A percentile compares a stretch with the other conserved stretches of the same genome.
Conservation (phyloP, 2,888 invertebrate species). For the Diplolepis rosae region DNA sequence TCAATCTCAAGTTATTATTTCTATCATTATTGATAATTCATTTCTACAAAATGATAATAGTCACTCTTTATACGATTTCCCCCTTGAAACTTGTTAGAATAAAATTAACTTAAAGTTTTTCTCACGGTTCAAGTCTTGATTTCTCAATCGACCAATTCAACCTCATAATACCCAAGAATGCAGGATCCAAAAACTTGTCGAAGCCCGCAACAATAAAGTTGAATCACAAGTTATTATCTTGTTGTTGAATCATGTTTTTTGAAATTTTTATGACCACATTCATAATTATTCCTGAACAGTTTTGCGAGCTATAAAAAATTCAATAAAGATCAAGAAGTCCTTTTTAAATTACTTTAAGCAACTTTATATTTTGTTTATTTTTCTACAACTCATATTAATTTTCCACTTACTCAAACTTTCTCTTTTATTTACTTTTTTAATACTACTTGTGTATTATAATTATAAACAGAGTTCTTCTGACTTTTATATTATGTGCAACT, state of each 20-base stretch:
- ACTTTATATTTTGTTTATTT: conserved; percentile 22
- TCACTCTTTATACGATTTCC: neutral
- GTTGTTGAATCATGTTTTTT: no score
- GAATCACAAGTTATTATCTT: conserved; percentile 12
- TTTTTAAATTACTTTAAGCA: conserved; percentile 4
- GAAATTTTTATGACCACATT: conserved; percentile 15
- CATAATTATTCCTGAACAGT: neutral
- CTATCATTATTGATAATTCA: conserved; percentile 4
- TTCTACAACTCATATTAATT: conserved; percentile 17
- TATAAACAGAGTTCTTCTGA: conserved; percentile 20
- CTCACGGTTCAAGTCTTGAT: conserved; percentile 15
- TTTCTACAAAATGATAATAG: neutral
- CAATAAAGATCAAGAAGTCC: neutral
- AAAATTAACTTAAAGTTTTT: neutral
- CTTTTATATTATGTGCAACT: conserved; percentile 17
- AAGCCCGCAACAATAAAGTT: conserved; percentile 24
- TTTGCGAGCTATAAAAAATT: neutral
- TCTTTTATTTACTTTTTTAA: conserved; percentile 18
- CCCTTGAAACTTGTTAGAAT: neutral
- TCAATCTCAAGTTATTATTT: neutral
- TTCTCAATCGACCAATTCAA: neutral
- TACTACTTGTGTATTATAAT: conserved; percentile 15
- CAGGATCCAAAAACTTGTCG: conserved; percentile 7
- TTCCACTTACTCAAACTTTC: conserved; percentile 7
- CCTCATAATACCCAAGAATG: neutral